Base-by-base conservation (phyloP, 2,888 invertebrate species). In the Campoletis raptor region DNA sequence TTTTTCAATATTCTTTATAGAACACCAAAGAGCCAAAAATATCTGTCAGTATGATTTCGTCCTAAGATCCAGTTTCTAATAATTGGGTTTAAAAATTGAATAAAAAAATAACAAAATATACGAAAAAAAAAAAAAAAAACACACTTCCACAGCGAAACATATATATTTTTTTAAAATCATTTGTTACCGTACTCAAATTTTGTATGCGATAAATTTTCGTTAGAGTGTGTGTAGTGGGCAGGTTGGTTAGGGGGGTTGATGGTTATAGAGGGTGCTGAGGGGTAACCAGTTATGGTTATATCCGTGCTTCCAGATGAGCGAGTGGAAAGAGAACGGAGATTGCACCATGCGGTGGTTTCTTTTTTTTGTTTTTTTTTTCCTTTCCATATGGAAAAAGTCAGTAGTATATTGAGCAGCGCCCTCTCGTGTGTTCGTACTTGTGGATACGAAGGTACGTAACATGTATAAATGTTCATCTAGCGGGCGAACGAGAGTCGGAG, bases 131-230 rank as follows among this genome's bases (percentile, higher is more conserved):
- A n/a, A n/a, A 69, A 24, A 45, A 57, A 42, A 61, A 73, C 66
- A 15, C 64, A 15, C 15, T 61, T 61, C 40, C 9, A 37, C 30
- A 5, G 36, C 40, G 37, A 40, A 15, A 40, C n/a, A 67, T 24
- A 21, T 67, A 73, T 61, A 69, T 70, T 30, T 78, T 61, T 73
- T 70, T 30, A 69, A 77, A 83, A 83, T 74, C 57, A 83, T 73
- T 86, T 61, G 81, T 73, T 67, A n/a, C 21, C 72, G 77, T 73
- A 81, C 72, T 83, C 69, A 78, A 77, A 83, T 86, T 83, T 74
- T 36, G 61, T 67, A 57, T 73, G 73, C 83, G 72, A 80, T 81
- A 83, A 86, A 80, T 72, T 77, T 77, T 86, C 79, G 67, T 86
- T 80, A 77, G 70, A 66, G 30, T 77, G 30, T 52, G 30, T 57